phyloP scores from a whole-genome alignment of 2,113 vertebrate species.

The Zosterops japonicus region DNA sequence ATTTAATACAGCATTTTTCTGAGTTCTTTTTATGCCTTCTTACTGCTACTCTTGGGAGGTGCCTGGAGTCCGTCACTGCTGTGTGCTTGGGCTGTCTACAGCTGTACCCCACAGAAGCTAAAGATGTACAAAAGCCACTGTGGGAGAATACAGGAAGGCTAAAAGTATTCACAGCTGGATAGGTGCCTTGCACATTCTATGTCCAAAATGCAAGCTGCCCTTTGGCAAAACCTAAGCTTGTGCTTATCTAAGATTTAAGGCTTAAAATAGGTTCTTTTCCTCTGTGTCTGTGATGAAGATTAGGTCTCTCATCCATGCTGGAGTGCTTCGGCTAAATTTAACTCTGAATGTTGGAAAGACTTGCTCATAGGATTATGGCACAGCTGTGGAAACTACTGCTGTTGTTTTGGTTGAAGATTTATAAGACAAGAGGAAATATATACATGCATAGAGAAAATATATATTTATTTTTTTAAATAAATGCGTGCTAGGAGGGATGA shows the following conservation, averaged over 20 bases:
- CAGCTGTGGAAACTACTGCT: background rate
- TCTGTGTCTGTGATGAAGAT: background rate
- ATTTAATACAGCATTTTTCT: background rate
- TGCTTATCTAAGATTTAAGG: background rate
- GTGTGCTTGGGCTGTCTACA: background rate
- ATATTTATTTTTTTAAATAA: background rate
- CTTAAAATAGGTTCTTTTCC: background rate
- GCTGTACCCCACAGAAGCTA: background rate
- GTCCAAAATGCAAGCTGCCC: background rate
- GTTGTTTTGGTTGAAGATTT: background rate
- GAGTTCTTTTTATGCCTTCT: background rate
- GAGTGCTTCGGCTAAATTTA: background rate
- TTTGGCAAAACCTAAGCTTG: background rate
- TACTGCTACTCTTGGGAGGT: background rate
- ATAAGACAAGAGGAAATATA: background rate
- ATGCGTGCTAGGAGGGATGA: background rate
- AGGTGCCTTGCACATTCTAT: accelerated
- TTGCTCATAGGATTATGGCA: background rate
- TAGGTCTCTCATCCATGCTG: background rate
- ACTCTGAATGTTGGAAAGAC: background rate
- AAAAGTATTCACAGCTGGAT: background rate
- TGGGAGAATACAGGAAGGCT: background rate
- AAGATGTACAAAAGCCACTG: background rate
- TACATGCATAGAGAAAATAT: background rate
- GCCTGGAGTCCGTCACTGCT: background rate